These are phyloP conservation scores for Acronicta aceris DNA, from an alignment of 2,888 invertebrate species.

Conservation along the genomic window DNA sequence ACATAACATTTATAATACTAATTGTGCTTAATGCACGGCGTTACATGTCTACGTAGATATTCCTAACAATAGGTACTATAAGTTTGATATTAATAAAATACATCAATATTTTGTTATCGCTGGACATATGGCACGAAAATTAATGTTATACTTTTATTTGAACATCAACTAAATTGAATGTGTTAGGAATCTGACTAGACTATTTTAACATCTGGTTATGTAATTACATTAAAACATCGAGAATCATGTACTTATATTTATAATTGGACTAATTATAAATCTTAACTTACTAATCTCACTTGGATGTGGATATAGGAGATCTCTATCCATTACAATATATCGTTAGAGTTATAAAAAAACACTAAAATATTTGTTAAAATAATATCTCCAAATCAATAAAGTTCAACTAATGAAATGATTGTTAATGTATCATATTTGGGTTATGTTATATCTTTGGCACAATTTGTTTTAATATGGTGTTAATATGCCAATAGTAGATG, in stretches of 20 bases:
- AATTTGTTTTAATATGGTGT: background rate
- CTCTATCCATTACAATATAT: conserved; percentile 10
- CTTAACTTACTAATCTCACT: conserved; percentile 35
- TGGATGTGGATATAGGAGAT: conserved; percentile 52
- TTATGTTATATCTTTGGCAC: conserved; percentile 5
- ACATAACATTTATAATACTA: conserved; percentile 11
- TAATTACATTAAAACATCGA: conserved; percentile 30
- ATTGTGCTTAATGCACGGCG: conserved; percentile 42
- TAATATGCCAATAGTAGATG: conserved; percentile 3
- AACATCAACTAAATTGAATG: conserved; percentile 18
- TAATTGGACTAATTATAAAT: conserved; percentile 42
- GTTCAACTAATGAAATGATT: too few relatives aligned
- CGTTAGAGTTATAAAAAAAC: background rate
- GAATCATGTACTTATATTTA: conserved; percentile 41
- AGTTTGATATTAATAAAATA: conserved; percentile 37
- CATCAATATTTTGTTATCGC: conserved; percentile 17
- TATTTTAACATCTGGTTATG: conserved; percentile 8
- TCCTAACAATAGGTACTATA: conserved; percentile 32
- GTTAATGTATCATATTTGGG: too few relatives aligned
- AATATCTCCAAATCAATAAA: too few relatives aligned
- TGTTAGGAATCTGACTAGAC: conserved; percentile 29
- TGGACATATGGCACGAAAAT: conserved; percentile 36
- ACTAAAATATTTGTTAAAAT: background rate
- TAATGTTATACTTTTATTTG: conserved; percentile 16
- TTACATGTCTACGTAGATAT: conserved; percentile 35